phyloP scores from a whole-genome alignment of 2,797 vertebrate genomes.

The Synanceia verrucosa region DNA sequence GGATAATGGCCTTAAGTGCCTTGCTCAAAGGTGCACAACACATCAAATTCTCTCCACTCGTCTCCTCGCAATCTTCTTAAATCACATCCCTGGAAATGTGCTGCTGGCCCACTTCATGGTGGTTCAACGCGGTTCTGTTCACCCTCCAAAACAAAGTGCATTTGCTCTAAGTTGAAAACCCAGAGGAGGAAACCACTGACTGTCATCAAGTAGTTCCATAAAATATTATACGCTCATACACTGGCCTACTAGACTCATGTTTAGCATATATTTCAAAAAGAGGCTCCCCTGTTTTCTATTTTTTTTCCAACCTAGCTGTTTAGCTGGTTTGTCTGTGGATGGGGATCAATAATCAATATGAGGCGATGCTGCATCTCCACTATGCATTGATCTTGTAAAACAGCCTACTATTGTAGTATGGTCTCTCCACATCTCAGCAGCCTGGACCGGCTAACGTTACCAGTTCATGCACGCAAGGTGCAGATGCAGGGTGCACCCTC shows the following conservation, averaged over 20 bases:
- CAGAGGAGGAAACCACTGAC: constrained; percentile 44
- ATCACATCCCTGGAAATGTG: constrained; percentile 24
- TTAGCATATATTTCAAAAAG: background rate
- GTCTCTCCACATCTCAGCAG: constrained; percentile 22
- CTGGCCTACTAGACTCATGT: constrained; percentile 13
- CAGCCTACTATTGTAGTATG: constrained; percentile 24
- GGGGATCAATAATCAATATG: constrained; percentile 54
- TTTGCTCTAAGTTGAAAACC: constrained; percentile 37
- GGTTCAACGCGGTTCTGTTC: constrained; percentile 51
- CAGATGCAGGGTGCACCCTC: constrained; percentile 52
- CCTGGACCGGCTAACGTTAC: constrained; percentile 6
- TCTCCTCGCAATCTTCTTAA: background rate
- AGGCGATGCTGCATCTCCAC: constrained; percentile 17
- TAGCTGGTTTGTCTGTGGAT: constrained; percentile 8
- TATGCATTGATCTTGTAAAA: constrained; percentile 14
- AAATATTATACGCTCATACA: constrained; percentile 14
- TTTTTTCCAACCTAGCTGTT: background rate
- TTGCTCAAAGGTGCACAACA: constrained; percentile 37
- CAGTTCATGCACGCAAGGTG: constrained; percentile 60
- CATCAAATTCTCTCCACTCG: background rate
- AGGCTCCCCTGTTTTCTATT: background rate
- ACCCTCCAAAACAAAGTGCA: constrained; percentile 51
- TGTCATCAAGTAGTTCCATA: constrained; percentile 58
- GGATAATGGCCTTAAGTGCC: constrained; percentile 13
- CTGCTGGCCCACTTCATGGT: constrained; percentile 42